A percentile compares a stretch with the other conserved stretches of the same genome.
These are phyloP conservation scores for Plectropomus leopardus DNA, from an alignment of 2,113 vertebrate species.

Conservation along the genomic window DNA sequence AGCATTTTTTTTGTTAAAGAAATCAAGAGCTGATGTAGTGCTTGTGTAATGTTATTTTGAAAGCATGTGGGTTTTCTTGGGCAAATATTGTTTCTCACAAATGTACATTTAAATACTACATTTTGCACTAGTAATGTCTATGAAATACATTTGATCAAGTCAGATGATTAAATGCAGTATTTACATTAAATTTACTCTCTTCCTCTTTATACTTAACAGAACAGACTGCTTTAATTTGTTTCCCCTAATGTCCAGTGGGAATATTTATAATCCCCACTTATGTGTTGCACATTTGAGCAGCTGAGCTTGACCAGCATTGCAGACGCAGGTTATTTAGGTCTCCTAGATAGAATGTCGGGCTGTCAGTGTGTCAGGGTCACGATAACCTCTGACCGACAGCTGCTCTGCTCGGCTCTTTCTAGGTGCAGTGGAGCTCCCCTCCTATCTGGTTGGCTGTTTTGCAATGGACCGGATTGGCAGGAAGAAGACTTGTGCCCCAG, in stretches of 20 bases:
- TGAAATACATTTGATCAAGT: neutral
- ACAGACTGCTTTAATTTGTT: neutral
- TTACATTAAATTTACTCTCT: neutral
- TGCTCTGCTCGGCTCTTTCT: constrained; percentile 67
- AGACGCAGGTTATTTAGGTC: constrained; percentile 43
- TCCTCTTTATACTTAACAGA: neutral
- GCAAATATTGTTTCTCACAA: neutral
- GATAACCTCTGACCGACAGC: constrained; percentile 34
- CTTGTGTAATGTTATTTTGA: constrained; percentile 10
- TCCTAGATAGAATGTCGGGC: constrained; percentile 10
- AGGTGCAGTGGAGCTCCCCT: constrained; percentile 94
- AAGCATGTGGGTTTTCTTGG: neutral
- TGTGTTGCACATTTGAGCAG: constrained; percentile 7
- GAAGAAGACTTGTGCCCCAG: constrained; percentile 88
- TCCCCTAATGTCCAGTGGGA: neutral
- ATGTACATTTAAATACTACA: neutral
- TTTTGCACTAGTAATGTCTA: neutral
- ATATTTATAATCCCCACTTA: neutral
- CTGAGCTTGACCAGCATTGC: neutral
- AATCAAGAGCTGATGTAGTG: neutral
- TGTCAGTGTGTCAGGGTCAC: constrained; percentile 14
- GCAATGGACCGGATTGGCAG: constrained; percentile 91
- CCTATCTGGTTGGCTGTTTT: constrained; percentile 89
- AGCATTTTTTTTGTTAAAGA: constrained; percentile 20
- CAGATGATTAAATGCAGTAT: neutral